Percentiles rank a stretch among this genome's conserved stretches.
Evolutionary conservation across 2,797 vertebrate genomes (phyloP).

Genomic region (Protosalanx chinensis): DNA sequence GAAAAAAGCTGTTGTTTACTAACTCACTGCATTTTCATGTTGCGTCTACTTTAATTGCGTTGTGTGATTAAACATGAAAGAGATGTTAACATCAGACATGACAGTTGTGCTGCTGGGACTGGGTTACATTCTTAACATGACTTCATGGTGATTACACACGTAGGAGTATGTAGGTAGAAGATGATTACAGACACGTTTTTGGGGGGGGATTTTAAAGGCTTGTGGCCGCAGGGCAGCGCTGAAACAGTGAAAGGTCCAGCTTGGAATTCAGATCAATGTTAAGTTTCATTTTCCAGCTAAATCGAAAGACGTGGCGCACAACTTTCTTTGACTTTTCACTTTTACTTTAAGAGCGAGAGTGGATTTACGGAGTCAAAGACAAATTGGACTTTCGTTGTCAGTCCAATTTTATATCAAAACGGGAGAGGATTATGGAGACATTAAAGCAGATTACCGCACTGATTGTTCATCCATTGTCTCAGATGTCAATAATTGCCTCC

Average conservation of each 20-base stretch:
- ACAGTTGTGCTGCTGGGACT: background rate
- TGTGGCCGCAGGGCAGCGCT: background rate
- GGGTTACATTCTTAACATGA: background rate
- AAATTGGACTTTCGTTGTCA: constrained; percentile 19
- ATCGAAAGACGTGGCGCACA: background rate
- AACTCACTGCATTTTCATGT: background rate
- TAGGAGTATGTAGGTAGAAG: background rate
- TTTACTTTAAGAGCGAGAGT: constrained; percentile 4
- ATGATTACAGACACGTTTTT: background rate
- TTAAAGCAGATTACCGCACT: constrained; percentile 42
- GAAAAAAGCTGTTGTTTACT: background rate
- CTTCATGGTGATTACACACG: background rate
- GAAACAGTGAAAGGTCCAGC: constrained; percentile 7
- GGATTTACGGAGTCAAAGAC: constrained; percentile 1
- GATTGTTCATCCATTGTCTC: constrained; percentile 41
- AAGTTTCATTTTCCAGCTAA: background rate
- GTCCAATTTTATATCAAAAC: constrained; percentile 26
- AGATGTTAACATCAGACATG: background rate
- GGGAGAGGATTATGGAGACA: constrained; percentile 39
- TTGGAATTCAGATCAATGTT: constrained; percentile 14
- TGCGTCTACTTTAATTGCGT: background rate
- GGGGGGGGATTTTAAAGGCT: background rate
- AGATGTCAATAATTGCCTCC: constrained; percentile 37
- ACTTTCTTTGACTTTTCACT: background rate
- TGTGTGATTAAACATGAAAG: background rate